A percentile compares a stretch with the other conserved stretches of the same genome.
These are phyloP conservation scores for Oxyura jamaicensis DNA, from an alignment of 2,113 vertebrate genomes.

Conservation along the genomic window DNA sequence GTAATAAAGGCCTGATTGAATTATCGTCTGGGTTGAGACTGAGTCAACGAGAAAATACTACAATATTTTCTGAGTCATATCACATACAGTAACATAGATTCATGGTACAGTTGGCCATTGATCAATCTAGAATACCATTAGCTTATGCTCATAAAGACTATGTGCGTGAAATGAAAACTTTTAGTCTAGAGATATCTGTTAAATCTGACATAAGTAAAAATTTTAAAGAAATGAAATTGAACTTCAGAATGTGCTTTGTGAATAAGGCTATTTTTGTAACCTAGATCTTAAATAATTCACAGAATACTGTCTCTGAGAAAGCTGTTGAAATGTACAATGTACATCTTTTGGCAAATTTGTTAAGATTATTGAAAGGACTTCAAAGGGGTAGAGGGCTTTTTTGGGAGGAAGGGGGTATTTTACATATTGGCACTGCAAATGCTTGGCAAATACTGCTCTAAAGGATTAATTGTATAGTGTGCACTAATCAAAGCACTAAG, in stretches of 20 bases:
- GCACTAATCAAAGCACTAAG: background rate
- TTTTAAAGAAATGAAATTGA: background rate
- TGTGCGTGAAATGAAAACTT: background rate
- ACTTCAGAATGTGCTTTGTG: background rate
- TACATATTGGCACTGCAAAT: background rate
- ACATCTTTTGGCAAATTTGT: background rate
- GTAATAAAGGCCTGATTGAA: background rate
- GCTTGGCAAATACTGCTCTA: background rate
- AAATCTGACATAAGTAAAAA: background rate
- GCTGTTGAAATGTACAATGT: background rate
- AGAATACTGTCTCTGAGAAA: background rate
- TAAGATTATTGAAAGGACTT: background rate
- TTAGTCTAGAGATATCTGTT: background rate
- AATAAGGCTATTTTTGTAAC: background rate
- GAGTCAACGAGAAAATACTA: background rate
- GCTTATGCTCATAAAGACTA: background rate
- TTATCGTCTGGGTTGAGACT: background rate
- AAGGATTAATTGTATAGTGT: background rate
- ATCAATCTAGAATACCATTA: background rate
- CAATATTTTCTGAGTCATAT: background rate
- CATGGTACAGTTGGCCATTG: background rate
- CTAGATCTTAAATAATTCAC: slow-evolving; percentile 16
- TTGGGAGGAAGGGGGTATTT: background rate
- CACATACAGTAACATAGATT: background rate
- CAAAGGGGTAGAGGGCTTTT: background rate